These are phyloP conservation scores for Stegostoma tigrinum DNA, from an alignment of 2,113 vertebrate genomes.

Conservation along the genomic window DNA sequence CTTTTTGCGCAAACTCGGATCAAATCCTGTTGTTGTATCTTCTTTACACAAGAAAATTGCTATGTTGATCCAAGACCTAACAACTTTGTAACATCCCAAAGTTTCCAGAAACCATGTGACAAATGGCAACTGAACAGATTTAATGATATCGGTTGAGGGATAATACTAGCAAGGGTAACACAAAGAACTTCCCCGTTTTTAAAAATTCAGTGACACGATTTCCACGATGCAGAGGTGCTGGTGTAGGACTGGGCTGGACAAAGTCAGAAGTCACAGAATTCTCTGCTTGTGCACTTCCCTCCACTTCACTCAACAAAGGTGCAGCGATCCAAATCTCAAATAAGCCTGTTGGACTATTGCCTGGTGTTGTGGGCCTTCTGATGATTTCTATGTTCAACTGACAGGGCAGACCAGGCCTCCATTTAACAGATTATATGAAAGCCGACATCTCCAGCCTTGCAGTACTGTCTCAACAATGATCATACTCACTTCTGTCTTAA, in stretches of 20 bases:
- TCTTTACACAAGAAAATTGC: neutral
- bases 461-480: too few relatives aligned
- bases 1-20: neutral
- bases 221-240: too few relatives aligned
- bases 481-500: too few relatives aligned
- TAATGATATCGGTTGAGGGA: neutral
- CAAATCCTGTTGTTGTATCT: neutral
- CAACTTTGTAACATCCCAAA: neutral
- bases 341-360: too few relatives aligned
- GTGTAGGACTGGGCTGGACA: too few relatives aligned
- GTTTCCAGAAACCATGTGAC: neutral
- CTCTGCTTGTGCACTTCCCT: too few relatives aligned
- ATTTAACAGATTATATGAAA: neutral
- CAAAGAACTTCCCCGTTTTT: neutral
- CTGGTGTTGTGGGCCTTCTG: too few relatives aligned
- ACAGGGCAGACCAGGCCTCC: neutral
- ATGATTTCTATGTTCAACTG: too few relatives aligned
- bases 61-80: too few relatives aligned
- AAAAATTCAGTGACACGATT: neutral
- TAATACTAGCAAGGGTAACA: neutral
- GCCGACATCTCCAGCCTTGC: neutral
- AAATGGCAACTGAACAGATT: neutral
- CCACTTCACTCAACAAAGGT: too few relatives aligned
- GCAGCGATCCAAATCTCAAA: too few relatives aligned
- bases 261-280: too few relatives aligned